phyloP scores from a whole-genome alignment of 2,888 invertebrate genomes.

The Anthoptus insignis region DNA sequence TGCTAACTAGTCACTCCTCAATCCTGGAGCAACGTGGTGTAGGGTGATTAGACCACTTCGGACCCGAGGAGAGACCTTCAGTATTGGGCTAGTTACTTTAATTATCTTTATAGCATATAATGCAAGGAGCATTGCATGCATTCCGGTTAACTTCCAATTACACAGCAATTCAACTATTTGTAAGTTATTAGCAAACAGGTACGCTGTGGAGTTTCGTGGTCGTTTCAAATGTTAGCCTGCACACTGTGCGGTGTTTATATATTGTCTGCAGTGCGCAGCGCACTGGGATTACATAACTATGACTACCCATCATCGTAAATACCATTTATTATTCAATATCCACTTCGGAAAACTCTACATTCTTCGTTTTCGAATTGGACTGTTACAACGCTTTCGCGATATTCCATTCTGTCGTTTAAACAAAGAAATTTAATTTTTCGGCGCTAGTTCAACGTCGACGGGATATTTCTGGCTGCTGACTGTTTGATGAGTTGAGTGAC shows the following conservation, averaged over 20 bases:
- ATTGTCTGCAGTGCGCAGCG: slow-evolving; percentile 72
- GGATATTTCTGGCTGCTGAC: too few species aligned
- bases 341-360: slow-evolving; percentile 55
- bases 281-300: slow-evolving; percentile 74
- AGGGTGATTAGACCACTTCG: too few species aligned
- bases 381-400: slow-evolving; percentile 71
- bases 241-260: slow-evolving; percentile 23
- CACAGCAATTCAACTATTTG: slow-evolving; percentile 10
- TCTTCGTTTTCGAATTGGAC: slow-evolving; percentile 62
- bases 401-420: slow-evolving; percentile 77
- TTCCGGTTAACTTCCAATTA: not conserved
- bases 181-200: slow-evolving; percentile 26
- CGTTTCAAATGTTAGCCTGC: slow-evolving; percentile 24
- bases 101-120: too few species aligned
- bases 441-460: too few species aligned
- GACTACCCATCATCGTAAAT: slow-evolving; percentile 76
- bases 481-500: too few species aligned
- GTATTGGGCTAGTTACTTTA: too few species aligned
- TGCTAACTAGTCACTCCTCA: too few species aligned
- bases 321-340: slow-evolving; percentile 72
- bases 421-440: slow-evolving; percentile 77
- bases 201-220: slow-evolving; percentile 20
- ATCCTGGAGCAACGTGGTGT: too few species aligned
- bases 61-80: too few species aligned
- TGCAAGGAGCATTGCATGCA: not conserved